Percentiles rank a stretch among this genome's conserved stretches.
Conservation (phyloP, 2,888 invertebrate species). For the Rhyacophila evoluta region DNA sequence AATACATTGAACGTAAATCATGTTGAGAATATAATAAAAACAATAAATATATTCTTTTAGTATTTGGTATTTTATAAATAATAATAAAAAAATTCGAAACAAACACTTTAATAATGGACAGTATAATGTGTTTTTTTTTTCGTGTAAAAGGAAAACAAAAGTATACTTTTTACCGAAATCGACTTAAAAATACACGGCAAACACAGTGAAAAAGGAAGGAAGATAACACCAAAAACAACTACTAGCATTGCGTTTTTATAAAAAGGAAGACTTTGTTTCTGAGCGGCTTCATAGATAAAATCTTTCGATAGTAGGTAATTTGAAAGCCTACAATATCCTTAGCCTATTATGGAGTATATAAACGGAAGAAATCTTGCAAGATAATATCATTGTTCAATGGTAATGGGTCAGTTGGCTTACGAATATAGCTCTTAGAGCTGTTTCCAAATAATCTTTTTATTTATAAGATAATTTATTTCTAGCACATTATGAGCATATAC, state of each 20-base stretch:
- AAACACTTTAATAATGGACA: no score
- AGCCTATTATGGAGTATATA: conserved; percentile 22
- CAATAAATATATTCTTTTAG: no score
- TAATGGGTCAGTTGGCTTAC: conserved; percentile 18
- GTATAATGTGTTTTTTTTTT: no score
- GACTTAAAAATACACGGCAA: no score
- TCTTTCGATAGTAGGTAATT: conserved; percentile 19
- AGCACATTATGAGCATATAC: neutral
- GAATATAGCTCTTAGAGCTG: conserved; percentile 9
- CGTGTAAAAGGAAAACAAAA: no score
- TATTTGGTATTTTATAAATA: neutral
- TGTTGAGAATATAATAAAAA: no score
- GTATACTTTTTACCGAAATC: no score
- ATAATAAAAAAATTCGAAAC: neutral
- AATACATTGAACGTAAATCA: no score
- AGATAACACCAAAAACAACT: neutral
- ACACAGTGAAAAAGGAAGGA: neutral
- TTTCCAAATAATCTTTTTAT: conserved; percentile 15
- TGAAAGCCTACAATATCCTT: conserved; percentile 19
- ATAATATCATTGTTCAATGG: conserved; percentile 22
- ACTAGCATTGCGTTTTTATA: neutral
- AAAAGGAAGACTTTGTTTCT: conserved; percentile 3
- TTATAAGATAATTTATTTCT: neutral
- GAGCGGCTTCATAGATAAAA: neutral
- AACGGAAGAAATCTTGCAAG: conserved; percentile 10